Percentiles rank a stretch among this genome's conserved stretches.
Conservation (phyloP, 2,797 vertebrate species). For the Gymnoscopelus braueri region DNA sequence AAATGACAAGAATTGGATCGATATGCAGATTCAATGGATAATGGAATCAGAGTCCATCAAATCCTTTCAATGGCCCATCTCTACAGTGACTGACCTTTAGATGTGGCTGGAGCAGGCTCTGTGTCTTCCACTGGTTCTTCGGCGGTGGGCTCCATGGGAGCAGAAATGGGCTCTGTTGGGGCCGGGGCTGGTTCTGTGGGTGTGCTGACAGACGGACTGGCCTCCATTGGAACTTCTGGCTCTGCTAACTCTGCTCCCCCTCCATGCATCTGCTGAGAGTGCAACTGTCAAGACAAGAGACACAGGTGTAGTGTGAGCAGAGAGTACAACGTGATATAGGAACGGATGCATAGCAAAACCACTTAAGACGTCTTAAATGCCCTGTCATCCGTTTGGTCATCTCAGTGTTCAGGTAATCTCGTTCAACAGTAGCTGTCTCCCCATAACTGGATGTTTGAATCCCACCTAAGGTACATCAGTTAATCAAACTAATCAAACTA, state of each 20-base stretch:
- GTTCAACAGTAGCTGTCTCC: no score
- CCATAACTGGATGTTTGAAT: no score
- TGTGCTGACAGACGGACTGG: neutral
- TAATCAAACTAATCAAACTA: no score
- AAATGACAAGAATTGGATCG: no score
- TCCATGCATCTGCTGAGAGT: constrained; percentile 56
- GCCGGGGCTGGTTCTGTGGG: constrained; percentile 15
- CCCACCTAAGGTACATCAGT: no score
- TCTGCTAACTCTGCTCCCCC: constrained; percentile 16
- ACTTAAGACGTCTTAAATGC: no score
- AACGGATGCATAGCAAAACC: no score
- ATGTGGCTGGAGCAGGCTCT: constrained; percentile 25
- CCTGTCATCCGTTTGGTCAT: no score
- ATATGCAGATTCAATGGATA: no score
- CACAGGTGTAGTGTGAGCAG: neutral
- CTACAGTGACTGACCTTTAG: constrained; percentile 52
- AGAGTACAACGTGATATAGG: neutral
- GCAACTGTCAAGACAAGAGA: constrained; percentile 65
- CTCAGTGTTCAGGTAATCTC: no score
- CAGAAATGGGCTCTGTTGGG: neutral
- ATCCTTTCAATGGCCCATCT: no score
- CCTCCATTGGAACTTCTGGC: constrained; percentile 14
- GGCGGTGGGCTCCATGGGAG: constrained; percentile 11
- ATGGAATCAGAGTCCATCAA: no score
- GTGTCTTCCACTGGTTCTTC: constrained; percentile 1